Percentiles rank a stretch among this genome's conserved stretches.
phyloP scores from a whole-genome alignment of 2,888 invertebrate species.

The Monochamus alternatus region DNA sequence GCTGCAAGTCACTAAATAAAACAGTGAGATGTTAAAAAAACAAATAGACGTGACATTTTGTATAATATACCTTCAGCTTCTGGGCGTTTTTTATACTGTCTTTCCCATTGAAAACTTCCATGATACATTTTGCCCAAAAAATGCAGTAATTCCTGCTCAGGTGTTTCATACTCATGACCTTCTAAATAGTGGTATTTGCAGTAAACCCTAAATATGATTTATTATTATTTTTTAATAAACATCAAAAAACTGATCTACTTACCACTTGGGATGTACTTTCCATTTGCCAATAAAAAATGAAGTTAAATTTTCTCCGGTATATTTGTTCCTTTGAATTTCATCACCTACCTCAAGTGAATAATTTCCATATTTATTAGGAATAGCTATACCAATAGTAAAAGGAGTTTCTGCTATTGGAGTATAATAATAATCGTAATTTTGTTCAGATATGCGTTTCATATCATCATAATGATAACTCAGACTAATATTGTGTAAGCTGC shows the following conservation, averaged over 20 bases:
- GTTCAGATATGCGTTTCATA: conserved; percentile 87
- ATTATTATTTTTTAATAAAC: conserved; percentile 21
- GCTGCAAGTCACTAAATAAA: conserved; percentile 77
- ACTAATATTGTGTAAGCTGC: conserved; percentile 78
- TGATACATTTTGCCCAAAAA: conserved; percentile 81
- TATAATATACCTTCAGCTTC: not conserved
- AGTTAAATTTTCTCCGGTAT: conserved; percentile 80
- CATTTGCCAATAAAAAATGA: conserved; percentile 83
- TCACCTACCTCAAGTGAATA: conserved; percentile 84
- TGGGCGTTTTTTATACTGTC: conserved; percentile 73
- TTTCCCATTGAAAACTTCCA: conserved; percentile 76
- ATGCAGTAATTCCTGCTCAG: conserved; percentile 83
- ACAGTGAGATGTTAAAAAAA: not conserved
- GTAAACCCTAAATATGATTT: conserved; percentile 78
- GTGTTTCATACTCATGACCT: conserved; percentile 81
- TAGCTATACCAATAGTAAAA: conserved; percentile 88
- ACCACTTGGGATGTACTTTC: conserved; percentile 91
- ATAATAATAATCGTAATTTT: conserved; percentile 88
- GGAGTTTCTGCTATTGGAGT: conserved; percentile 89
- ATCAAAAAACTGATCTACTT: conserved; percentile 50
- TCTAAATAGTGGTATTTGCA: conserved; percentile 90
- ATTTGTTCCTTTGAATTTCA: conserved; percentile 80
- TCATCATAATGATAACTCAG: conserved; percentile 89
- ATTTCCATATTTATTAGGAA: conserved; percentile 87
- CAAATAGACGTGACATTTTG: not conserved